phyloP scores from a whole-genome alignment of 2,113 vertebrate genomes.

The Nycticebus coucang region DNA sequence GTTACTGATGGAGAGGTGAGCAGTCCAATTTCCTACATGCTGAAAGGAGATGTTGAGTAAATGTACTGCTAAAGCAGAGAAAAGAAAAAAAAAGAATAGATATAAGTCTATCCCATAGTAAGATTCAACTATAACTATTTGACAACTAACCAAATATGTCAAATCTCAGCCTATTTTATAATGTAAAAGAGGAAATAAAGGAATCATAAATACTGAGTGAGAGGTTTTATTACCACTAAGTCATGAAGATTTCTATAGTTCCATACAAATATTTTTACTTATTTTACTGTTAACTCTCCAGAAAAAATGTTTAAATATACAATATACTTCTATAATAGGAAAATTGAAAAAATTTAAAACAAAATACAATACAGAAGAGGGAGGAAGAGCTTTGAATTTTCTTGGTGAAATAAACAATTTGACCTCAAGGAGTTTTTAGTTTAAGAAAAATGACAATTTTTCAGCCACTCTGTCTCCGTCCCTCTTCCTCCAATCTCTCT shows the following conservation, averaged over 20 bases:
- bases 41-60: constrained; percentile 53
- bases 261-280: not conserved
- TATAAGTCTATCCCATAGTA: not conserved
- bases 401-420: constrained; percentile 5
- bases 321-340: not conserved
- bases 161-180: not conserved
- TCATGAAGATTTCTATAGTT: constrained; percentile 20
- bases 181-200: not conserved
- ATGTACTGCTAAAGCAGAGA: constrained; percentile 35
- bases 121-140: not conserved
- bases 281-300: constrained; percentile 10
- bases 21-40: constrained; percentile 43
- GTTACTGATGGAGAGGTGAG: constrained; percentile 12
- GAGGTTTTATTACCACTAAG: not conserved
- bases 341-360: not conserved
- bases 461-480: not conserved
- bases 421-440: constrained; percentile 29
- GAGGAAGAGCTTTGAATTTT: not conserved
- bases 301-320: not conserved
- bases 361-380: not conserved
- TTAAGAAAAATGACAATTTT: not conserved
- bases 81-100: constrained; percentile 12
- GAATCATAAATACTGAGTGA: not conserved
- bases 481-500: not conserved
- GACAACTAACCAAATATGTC: not conserved